Conservation (phyloP, 2,888 invertebrate species). For the Lingula anatina region DNA sequence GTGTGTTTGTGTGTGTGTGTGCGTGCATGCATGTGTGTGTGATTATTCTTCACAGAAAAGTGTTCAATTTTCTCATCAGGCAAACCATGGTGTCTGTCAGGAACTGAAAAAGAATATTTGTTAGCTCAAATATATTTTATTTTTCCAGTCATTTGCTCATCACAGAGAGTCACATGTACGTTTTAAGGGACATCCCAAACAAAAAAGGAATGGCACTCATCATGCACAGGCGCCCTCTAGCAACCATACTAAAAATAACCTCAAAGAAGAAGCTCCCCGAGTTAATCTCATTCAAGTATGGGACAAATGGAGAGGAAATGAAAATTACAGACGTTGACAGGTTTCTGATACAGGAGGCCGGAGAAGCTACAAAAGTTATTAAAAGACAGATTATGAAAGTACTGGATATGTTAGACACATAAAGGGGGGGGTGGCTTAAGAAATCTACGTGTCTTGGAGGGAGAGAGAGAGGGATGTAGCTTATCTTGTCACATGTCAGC, state of each 20-base stretch:
- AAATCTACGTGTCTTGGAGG: neutral
- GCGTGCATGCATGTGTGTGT: too few species aligned
- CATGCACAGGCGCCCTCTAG: constrained; percentile 79
- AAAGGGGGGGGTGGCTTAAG: constrained; percentile 1
- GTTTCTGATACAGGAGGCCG: constrained; percentile 86
- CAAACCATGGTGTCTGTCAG: too few species aligned
- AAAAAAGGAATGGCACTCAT: constrained; percentile 74
- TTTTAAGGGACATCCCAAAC: constrained; percentile 69
- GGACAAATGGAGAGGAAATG: constrained; percentile 56
- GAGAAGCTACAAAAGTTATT: constrained; percentile 81
- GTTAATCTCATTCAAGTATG: constrained; percentile 95
- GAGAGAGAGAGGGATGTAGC: neutral
- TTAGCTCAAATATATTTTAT: too few species aligned
- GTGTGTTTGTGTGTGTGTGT: too few species aligned
- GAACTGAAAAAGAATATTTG: too few species aligned
- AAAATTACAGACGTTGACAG: constrained; percentile 83
- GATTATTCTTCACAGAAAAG: too few species aligned
- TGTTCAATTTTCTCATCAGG: too few species aligned
- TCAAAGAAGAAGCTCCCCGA: constrained; percentile 93
- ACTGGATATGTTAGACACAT: constrained; percentile 42
- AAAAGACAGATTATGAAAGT: constrained; percentile 78
- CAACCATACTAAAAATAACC: constrained; percentile 93
- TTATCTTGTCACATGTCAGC: too few species aligned
- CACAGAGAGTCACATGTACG: constrained; percentile 78
- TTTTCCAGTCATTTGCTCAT: constrained; percentile 72